Percentiles rank a stretch among this genome's conserved stretches.
phyloP scores from a whole-genome alignment of 2,113 vertebrate species.

The Polypterus senegalus region DNA sequence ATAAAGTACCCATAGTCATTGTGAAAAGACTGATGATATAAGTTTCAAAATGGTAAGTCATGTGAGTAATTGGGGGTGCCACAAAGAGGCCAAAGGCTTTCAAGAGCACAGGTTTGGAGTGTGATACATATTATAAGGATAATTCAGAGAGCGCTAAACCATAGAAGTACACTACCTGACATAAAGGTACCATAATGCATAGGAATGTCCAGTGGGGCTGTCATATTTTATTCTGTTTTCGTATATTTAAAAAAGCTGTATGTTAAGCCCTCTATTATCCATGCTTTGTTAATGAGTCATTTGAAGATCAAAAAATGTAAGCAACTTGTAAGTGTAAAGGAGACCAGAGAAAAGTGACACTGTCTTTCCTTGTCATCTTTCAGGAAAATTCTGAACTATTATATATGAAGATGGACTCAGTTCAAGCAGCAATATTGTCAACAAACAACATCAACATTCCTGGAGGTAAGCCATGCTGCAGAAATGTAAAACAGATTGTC shows the following conservation, averaged over 20 bases:
- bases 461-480: slow-evolving; percentile 22
- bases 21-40: no score
- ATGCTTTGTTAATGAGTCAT: neutral
- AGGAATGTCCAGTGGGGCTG: neutral
- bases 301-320: neutral
- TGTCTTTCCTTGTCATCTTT: slow-evolving; percentile 3
- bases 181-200: neutral
- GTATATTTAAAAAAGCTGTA: neutral
- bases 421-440: slow-evolving; percentile 48
- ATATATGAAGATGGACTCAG: slow-evolving; percentile 48
- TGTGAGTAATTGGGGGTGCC: no score
- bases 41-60: no score
- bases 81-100: no score
- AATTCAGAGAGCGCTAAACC: no score
- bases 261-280: neutral
- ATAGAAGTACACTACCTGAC: no score
- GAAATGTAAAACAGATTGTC: no score
- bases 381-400: slow-evolving; percentile 46
- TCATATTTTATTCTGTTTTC: neutral
- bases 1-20: no score
- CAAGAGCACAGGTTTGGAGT: no score
- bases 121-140: no score
- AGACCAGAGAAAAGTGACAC: neutral
- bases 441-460: slow-evolving; percentile 32
- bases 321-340: neutral